These are phyloP conservation scores for Podarcis raffonei DNA, from an alignment of 2,113 vertebrate species.

Conservation along the genomic window DNA sequence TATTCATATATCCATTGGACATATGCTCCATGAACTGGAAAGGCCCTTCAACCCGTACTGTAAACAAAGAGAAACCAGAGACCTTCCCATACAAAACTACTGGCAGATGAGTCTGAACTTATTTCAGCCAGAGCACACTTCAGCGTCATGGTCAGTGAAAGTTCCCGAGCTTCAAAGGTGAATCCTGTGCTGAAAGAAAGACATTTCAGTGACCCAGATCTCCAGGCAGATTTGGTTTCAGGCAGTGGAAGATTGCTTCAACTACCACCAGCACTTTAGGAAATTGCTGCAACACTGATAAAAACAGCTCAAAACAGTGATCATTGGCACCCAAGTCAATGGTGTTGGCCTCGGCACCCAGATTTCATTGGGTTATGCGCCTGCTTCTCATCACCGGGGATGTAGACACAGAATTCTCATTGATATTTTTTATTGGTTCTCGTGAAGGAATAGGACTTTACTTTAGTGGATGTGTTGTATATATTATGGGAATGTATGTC, in stretches of 20 bases:
- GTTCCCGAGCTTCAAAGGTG: conserved; percentile 81
- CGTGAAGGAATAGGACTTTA: too few relatives aligned
- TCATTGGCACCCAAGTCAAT: conserved; percentile 25
- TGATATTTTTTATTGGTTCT: conserved; percentile 5
- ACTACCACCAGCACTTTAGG: conserved; percentile 66
- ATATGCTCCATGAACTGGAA: conserved; percentile 59
- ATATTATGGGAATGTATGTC: too few relatives aligned
- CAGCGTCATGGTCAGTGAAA: conserved; percentile 87
- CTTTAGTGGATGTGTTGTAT: too few relatives aligned
- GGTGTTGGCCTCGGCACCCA: conserved; percentile 35
- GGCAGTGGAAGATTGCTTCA: conserved; percentile 79
- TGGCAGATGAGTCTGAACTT: conserved; percentile 79
- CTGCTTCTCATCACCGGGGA: conserved; percentile 80
- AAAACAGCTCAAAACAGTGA: conserved; percentile 66
- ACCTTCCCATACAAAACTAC: conserved; percentile 69
- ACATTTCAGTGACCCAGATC: conserved; percentile 85
- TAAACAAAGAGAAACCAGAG: conserved; percentile 79
- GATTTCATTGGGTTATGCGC: conserved; percentile 85
- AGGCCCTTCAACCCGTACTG: conserved; percentile 72
- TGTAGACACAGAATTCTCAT: conserved; percentile 70
- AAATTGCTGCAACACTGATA: conserved; percentile 63
- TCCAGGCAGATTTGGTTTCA: conserved; percentile 87
- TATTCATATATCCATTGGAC: conserved; percentile 71
- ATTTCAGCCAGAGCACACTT: conserved; percentile 79
- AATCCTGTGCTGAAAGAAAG: conserved; percentile 86